phyloP scores from a whole-genome alignment of 2,888 invertebrate genomes.

The Theodoxus fluviatilis region DNA sequence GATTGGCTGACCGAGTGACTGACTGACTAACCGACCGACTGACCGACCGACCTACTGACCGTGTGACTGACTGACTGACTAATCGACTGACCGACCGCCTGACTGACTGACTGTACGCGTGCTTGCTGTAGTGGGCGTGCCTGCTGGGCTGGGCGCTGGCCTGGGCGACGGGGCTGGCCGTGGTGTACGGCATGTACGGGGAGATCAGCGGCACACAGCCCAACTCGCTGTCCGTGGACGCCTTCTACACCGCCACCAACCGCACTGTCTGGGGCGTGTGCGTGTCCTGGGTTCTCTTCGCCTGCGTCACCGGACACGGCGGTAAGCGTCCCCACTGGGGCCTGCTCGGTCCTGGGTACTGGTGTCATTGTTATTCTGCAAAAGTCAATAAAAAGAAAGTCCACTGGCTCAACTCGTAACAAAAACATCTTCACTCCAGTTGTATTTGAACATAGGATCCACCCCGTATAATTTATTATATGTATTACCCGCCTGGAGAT shows the following conservation, averaged over 20 bases:
- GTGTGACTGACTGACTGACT: background rate
- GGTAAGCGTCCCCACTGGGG: slow-evolving; percentile 51
- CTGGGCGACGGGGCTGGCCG: slow-evolving; percentile 41
- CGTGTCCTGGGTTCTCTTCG: slow-evolving; percentile 69
- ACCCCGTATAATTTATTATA: background rate
- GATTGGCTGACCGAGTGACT: no score
- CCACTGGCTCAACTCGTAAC: no score
- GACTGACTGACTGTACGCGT: background rate
- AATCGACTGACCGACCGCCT: background rate
- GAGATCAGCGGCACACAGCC: slow-evolving; percentile 47
- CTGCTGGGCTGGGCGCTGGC: slow-evolving; percentile 54
- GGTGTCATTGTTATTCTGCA: no score
- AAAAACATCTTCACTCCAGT: no score
- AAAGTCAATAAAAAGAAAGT: no score
- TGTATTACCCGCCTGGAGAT: background rate
- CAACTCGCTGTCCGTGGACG: slow-evolving; percentile 40
- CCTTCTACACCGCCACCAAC: slow-evolving; percentile 65
- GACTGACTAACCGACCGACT: no score
- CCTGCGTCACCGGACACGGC: slow-evolving; percentile 68
- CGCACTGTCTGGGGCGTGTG: slow-evolving; percentile 68
- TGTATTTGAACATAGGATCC: background rate
- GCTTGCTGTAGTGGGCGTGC: background rate
- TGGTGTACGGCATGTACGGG: slow-evolving; percentile 60
- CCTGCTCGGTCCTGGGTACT: no score
- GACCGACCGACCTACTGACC: no score